Evolutionary conservation across 1,140 invertebrate species (phyloP).

Genomic region (Lepidurus couesii): DNA sequence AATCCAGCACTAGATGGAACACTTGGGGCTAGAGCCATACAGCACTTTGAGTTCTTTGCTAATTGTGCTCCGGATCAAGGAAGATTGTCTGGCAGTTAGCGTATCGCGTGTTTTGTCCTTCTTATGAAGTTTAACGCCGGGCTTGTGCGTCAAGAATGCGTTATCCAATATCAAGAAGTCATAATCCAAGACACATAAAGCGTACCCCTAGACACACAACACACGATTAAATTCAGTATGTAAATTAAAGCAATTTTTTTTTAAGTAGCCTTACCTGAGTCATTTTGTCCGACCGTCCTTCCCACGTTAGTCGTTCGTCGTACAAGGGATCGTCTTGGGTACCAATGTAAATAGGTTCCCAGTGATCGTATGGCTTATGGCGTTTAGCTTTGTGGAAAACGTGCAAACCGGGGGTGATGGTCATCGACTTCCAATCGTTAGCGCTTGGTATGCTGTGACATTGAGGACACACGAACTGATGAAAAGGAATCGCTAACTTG

Average conservation of each 20-base stretch:
- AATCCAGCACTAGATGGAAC: slow-evolving; percentile 56
- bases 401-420: slow-evolving; percentile 61
- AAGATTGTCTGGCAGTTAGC: slow-evolving; percentile 68
- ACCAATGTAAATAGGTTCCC: slow-evolving; percentile 82
- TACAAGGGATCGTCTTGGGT: slow-evolving; percentile 71
- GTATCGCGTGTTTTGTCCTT: slow-evolving; percentile 67
- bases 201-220: slow-evolving; percentile 36
- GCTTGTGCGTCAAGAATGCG: slow-evolving; percentile 47
- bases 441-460: slow-evolving; percentile 82
- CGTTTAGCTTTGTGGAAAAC: slow-evolving; percentile 80
- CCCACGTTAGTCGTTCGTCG: slow-evolving; percentile 71
- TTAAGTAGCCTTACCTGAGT: slow-evolving; percentile 59
- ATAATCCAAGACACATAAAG: slow-evolving; percentile 39
- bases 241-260: not conserved
- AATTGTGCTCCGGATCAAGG: slow-evolving; percentile 71
- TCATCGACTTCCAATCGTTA: slow-evolving; percentile 67
- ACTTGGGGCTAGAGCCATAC: slow-evolving; percentile 70
- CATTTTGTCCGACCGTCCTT: slow-evolving; percentile 79
- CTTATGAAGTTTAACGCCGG: slow-evolving; percentile 45
- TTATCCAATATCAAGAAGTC: slow-evolving; percentile 69
- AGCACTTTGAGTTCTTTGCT: slow-evolving; percentile 75
- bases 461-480: slow-evolving; percentile 78
- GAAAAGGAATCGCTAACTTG: slow-evolving; percentile 78
- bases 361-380: slow-evolving; percentile 68
- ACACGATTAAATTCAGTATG: not conserved